Evolutionary conservation across 2,888 invertebrate species (phyloP).

Genomic region (Emmelina monodactyla): DNA sequence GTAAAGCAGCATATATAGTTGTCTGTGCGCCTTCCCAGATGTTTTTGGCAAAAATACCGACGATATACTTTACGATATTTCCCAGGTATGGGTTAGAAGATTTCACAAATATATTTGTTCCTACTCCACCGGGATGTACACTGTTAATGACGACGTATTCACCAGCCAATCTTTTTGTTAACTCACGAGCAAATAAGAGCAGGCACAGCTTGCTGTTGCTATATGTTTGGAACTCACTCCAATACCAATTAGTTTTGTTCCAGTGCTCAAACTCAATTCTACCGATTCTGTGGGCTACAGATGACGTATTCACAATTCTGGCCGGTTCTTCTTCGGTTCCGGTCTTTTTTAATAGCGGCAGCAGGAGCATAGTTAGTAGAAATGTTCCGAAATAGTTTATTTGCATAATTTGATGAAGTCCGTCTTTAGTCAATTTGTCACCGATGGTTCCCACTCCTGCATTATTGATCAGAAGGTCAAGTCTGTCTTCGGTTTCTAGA

Average conservation of each 20-base stretch:
- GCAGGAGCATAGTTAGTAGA: slow-evolving; percentile 85
- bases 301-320: slow-evolving; percentile 81
- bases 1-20: slow-evolving; percentile 71
- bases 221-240: slow-evolving; percentile 60
- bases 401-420: slow-evolving; percentile 86
- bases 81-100: not conserved
- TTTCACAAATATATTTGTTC: slow-evolving; percentile 75
- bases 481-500: slow-evolving; percentile 70
- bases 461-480: slow-evolving; percentile 89
- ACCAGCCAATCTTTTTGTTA: slow-evolving; percentile 70
- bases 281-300: slow-evolving; percentile 74
- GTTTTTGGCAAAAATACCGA: slow-evolving; percentile 71
- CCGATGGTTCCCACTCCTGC: slow-evolving; percentile 79
- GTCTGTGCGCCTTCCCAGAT: slow-evolving; percentile 80
- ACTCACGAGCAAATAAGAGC: slow-evolving; percentile 75
- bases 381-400: slow-evolving; percentile 95
- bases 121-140: slow-evolving; percentile 85
- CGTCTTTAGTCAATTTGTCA: slow-evolving; percentile 74
- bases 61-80: slow-evolving; percentile 53
- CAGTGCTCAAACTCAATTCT: slow-evolving; percentile 73
- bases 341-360: slow-evolving; percentile 75
- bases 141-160: slow-evolving; percentile 78
- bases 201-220: slow-evolving; percentile 75
- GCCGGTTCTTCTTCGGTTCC: slow-evolving; percentile 66
- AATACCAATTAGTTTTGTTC: slow-evolving; percentile 65